These are phyloP conservation scores for Fulica atra DNA, from an alignment of 2,113 vertebrate genomes.

Conservation along the genomic window DNA sequence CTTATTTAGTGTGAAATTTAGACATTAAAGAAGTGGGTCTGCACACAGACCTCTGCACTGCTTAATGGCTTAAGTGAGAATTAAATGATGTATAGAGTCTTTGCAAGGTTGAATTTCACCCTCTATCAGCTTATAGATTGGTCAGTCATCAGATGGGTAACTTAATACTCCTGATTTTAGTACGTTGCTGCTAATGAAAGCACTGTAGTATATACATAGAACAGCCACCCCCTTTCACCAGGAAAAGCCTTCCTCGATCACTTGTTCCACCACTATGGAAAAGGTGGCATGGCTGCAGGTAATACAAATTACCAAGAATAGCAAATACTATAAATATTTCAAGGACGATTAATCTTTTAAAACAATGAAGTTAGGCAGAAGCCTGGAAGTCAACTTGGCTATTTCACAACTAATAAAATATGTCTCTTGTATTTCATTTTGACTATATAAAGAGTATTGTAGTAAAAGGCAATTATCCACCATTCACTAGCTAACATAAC, in stretches of 20 bases:
- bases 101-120: conserved; percentile 36
- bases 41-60: not conserved
- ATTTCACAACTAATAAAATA: conserved; percentile 71
- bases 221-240: not conserved
- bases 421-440: conserved; percentile 62
- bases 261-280: conserved; percentile 8
- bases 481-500: conserved; percentile 53
- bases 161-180: conserved; percentile 20
- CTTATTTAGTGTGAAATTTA: not conserved
- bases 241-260: not conserved
- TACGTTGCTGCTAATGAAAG: not conserved
- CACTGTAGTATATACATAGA: not conserved
- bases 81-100: not conserved
- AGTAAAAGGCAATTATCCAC: conserved; percentile 59
- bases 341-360: conserved; percentile 69
- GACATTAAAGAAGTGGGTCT: not conserved
- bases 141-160: not conserved
- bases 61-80: not conserved
- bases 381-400: conserved; percentile 53
- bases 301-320: conserved; percentile 52
- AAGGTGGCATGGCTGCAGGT: conserved; percentile 7
- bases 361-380: conserved; percentile 63
- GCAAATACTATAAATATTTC: conserved; percentile 69
- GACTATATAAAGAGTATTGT: conserved; percentile 39
- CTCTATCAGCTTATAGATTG: conserved; percentile 39